Evolutionary conservation across 37 sponge, comb jelly and placozoan species (phyloP), one percentile per base, ranked within the genome.

Genomic region (Theonella swinhoei): DNA sequence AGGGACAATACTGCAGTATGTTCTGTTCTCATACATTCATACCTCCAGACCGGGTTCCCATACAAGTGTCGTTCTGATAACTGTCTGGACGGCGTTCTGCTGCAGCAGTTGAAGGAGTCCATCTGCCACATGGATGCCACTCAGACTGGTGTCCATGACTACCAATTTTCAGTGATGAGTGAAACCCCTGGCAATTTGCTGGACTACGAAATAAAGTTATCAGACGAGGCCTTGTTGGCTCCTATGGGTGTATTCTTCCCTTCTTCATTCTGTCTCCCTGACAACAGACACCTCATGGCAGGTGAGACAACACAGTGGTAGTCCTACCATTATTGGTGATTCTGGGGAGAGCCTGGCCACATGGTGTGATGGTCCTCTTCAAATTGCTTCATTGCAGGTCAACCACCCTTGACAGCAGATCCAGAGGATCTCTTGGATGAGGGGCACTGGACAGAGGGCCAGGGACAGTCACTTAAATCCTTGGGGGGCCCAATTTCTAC

Each of bases 101-200:
- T 97, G 28, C 83, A 94, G 64, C 78, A 91, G 28, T 83, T 97
- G 25, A 97, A 97, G 42, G 97, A 97, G 74, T 77, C 77, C 5
- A 77, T 87, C 34, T 97, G 97, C 42, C 95, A 97, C 65, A 19
- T 89, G 64, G 97, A 97, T 40, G 42, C 90, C 39, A 78, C 79
- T 24, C 20, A 69, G 11, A 39, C 65, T 34, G 79, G 86, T 22
- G 72, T 72, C 41, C 69, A 54, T 35, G 79, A 78, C 59, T 47
- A 78, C 62, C 72, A 58, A 24, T 86, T 86, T 47, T 86, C 86
- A 4, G 86, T 86, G 24, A 70, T 78, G 43, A 77, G 72, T 34
- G 39, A 43, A 1, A 62, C 62, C 64, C 78, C 86, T 0, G 64
- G 72, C 17, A 39, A 69, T 3, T 36, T 86, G 35, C 73, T 72